Base-by-base conservation (phyloP, 2,113 vertebrate species). In the Lutjanus erythropterus region DNA sequence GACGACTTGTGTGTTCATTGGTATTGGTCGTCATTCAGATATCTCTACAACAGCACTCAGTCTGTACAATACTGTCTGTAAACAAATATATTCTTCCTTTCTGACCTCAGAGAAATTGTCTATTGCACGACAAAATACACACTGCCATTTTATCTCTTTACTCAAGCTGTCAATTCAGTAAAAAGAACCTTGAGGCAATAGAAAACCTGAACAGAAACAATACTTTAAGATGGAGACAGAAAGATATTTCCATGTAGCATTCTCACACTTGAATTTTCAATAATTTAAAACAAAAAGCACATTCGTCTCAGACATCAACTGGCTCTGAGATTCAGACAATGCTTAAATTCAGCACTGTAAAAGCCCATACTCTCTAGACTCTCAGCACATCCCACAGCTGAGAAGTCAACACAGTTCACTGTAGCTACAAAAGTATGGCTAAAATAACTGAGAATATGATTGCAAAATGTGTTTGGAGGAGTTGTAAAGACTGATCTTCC, bases 11-110 rank as follows among this genome's bases (percentile, higher is more conserved):
- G 37, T 67, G 68, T 67, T 60, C 78, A 55, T 60, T 75, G 39
- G 25, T 62, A 31, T 42, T 41, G 46, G 47, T 44, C 52, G 59
- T 65, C 61, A 39, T 64, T 68, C 37, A 60, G 42, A 52, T 67
- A 85, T 80, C 64, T 68, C 60, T n/a, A 10, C 49, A 78, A 55
- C 52, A 58, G 47, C 49, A 52, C 33, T 35, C 46, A 39, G 52
- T 56, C 47, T 70, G 53, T 53, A 41, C 19, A 62, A 67, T 44
- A 55, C 46, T 1, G 6, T 12, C 21, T 41, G 11, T 58, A 25
- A 75, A 86, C 52, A 74, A 62, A 73, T 25, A 80, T 19, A 61
- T 71, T 49, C 14, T 6, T 31, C 5, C 31, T 23, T 41, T 19
- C 19, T 70, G 41, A 44, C 58, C 29, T 49, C 4, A 0, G 27